Base-by-base conservation (phyloP, 2,797 vertebrate species). In the Poliocrania exsul region DNA sequence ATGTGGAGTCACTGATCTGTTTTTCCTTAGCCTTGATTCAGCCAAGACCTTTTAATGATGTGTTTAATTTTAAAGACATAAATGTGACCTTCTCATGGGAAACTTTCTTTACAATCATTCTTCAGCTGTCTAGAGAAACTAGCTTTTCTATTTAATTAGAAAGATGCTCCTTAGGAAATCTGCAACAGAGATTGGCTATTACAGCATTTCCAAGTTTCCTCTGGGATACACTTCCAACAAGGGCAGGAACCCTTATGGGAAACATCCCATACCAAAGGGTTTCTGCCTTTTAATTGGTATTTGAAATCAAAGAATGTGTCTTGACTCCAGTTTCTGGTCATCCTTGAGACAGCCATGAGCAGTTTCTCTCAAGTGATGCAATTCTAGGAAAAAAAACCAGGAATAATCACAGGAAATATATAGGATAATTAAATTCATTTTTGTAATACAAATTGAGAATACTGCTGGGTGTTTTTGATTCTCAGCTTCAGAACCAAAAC, bases 61-160 rank as follows among this genome's bases (percentile, higher is more conserved):
- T 79, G 51, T 88, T 93, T 96, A 75, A 96, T 86, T 90, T 96
- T 77, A 64, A 93, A 82, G 37, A 94, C 26, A 64, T 67, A 82
- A 78, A 86, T 69, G 66, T 75, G 66, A 90, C 78, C 29, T 92
- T 78, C 65, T 83, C 50, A 31, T 6, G 26, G 58, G 58, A 90
- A 90, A 31, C 28, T 31, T 80, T n/a, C 64, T 69, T 53, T 67
- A 74, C 38, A 79, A 31, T 29, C 26, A 57, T 56, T 93, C 50
- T 86, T 77, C 51, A 95, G 40, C n/a, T 26, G 62, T 57, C 60
- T 35, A 87, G 31, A 38, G 33, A 92, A 87, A 87, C 13, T n/a
- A 69, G 54, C 38, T 79, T 71, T 62, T n/a, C 50, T 51, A 64
- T 40, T 57, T 74, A 81, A 83, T 89, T 20, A 91, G 57, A 78